phyloP scores from a whole-genome alignment of 2,888 invertebrate species.

The Eupsilia transversa region DNA sequence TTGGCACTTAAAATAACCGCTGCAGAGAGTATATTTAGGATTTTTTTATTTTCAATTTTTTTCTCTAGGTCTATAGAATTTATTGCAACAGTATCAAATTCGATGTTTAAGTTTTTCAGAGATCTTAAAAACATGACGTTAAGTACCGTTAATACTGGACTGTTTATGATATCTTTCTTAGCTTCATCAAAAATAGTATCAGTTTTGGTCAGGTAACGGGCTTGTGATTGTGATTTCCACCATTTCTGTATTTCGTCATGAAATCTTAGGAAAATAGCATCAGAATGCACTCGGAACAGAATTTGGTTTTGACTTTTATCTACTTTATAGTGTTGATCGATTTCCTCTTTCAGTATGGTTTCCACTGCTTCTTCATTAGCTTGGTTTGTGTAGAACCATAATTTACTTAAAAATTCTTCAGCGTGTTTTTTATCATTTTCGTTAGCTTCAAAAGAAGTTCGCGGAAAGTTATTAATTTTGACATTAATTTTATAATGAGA shows the following conservation, averaged over 20 bases:
- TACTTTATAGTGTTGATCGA: slow-evolving; percentile 65
- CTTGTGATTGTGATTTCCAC: slow-evolving; percentile 71
- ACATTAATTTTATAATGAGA: slow-evolving; percentile 65
- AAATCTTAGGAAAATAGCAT: slow-evolving; percentile 73
- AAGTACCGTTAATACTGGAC: slow-evolving; percentile 70
- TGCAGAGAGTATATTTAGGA: slow-evolving; percentile 66
- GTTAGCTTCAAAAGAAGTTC: slow-evolving; percentile 66
- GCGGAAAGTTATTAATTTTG: slow-evolving; percentile 69
- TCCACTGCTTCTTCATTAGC: slow-evolving; percentile 72
- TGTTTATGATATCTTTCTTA: slow-evolving; percentile 71
- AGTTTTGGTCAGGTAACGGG: slow-evolving; percentile 66
- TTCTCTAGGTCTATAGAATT: slow-evolving; percentile 60
- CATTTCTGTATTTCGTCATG: slow-evolving; percentile 77
- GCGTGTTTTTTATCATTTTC: slow-evolving; percentile 68
- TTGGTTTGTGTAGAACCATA: slow-evolving; percentile 76
- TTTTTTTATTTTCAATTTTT: slow-evolving; percentile 33
- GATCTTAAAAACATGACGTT: slow-evolving; percentile 70
- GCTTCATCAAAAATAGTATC: slow-evolving; percentile 70
- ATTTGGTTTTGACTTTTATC: slow-evolving; percentile 65
- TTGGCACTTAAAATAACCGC: slow-evolving; percentile 66
- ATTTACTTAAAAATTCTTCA: slow-evolving; percentile 68
- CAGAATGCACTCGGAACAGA: slow-evolving; percentile 70
- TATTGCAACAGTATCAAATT: slow-evolving; percentile 62
- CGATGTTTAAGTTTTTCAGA: slow-evolving; percentile 66
- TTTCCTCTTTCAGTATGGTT: slow-evolving; percentile 68